Base-by-base conservation (phyloP, 23 tunicate species). In the Trididemnum clinides region DNA sequence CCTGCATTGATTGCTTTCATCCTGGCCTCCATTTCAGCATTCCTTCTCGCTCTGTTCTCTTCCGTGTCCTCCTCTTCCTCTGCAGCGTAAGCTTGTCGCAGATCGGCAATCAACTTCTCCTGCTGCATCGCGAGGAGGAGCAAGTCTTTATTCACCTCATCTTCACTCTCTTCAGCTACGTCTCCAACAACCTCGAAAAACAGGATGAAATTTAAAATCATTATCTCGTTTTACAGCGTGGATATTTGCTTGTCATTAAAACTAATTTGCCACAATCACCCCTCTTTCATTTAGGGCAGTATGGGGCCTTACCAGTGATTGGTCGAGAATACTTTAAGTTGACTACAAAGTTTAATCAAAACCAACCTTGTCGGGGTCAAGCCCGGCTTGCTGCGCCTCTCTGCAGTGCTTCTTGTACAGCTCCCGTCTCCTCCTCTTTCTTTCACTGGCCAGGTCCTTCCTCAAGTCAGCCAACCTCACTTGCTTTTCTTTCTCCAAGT, bases 21-120 rank as follows among this genome's bases (percentile, higher is more conserved):
- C 51, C 90, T 93, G 26, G 90, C 98, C 70, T 93, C 98, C 98
- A 93, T 93, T 57, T 89, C 93, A 22, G 80, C 98, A 59, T 93
- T 86, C 33, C 59, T 28, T 83, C 58, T 85, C 64, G 90, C 82
- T 77, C 76, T 86, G 28, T 54, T 85, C 81, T 82, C 98, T 7
- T 65, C 88, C 29, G 81, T 51, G 62, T 85, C 93, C 22, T 88
- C 98, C 34, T 89, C 93, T 34, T 81, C 91, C 34, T 93, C 98
- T 7, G 63, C 64, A 25, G 91, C 91, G 50, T 86, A 93, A 33
- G 98, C 98, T 28, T 62, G 81, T 50, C 82, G 65, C 57, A 93
- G 80, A 64, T 93, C 93, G 20, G 90, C 90, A 72, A 93, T 79
- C 63, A 93, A 72, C 84, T 89, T 88, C 83, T 93, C 98, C 75